Evolutionary conservation across 2,888 invertebrate genomes (phyloP).

Genomic region (Zygothrica quintamaculata): DNA sequence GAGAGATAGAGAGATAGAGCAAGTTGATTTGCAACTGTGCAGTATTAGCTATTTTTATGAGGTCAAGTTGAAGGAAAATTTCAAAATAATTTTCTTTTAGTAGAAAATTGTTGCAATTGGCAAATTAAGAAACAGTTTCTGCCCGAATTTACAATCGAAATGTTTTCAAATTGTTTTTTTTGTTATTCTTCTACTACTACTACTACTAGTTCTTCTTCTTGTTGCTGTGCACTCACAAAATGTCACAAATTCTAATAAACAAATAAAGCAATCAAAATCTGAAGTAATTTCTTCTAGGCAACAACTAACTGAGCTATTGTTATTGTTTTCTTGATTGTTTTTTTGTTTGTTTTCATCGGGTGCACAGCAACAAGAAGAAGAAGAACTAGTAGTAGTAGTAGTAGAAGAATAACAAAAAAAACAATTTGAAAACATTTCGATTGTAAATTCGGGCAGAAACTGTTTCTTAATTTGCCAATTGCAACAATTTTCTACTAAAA

Average conservation of each 20-base stretch:
- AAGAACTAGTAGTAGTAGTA: too few relatives aligned
- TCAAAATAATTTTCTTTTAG: conserved; percentile 29
- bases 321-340: too few relatives aligned
- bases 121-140: conserved; percentile 63
- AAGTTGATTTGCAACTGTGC: background rate
- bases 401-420: conserved; percentile 41
- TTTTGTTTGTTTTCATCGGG: too few relatives aligned
- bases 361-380: too few relatives aligned
- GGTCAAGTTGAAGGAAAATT: conserved; percentile 79
- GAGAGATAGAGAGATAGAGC: conserved; percentile 4
- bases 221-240: too few relatives aligned
- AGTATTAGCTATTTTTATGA: conserved; percentile 60
- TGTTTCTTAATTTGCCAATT: conserved; percentile 54
- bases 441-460: conserved; percentile 62
- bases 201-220: too few relatives aligned
- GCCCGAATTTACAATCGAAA: conserved; percentile 57
- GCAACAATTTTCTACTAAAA: conserved; percentile 20
- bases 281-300: too few relatives aligned
- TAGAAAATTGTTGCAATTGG: conserved; percentile 31
- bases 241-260: too few relatives aligned
- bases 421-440: conserved; percentile 51
- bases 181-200: too few relatives aligned
- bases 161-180: conserved; percentile 48
- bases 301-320: too few relatives aligned
- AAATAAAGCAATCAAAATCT: too few relatives aligned